Evolutionary conservation across 2,113 vertebrate genomes (phyloP).

Genomic region (Maccullochella peelii): DNA sequence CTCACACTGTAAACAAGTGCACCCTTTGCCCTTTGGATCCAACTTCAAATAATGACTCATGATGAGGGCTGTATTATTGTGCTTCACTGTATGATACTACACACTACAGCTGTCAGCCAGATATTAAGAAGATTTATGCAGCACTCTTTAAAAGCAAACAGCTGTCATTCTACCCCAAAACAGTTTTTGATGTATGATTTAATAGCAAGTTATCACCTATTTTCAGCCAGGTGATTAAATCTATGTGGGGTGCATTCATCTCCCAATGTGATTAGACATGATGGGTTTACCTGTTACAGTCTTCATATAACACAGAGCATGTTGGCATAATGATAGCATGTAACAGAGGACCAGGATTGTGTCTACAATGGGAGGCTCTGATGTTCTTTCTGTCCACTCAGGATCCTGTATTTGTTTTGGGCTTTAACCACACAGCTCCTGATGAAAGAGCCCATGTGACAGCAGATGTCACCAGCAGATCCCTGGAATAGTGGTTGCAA

Average conservation of each 20-base stretch:
- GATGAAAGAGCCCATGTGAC: slow-evolving; percentile 42
- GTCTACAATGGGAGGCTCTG: slow-evolving; percentile 39
- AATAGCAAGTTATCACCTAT: background rate
- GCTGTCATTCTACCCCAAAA: background rate
- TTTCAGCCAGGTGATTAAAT: slow-evolving; percentile 3
- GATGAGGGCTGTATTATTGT: background rate
- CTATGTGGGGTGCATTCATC: background rate
- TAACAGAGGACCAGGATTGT: background rate
- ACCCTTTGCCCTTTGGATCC: slow-evolving; percentile 57
- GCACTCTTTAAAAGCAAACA: background rate
- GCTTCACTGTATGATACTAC: background rate
- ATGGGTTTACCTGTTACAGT: background rate
- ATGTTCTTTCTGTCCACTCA: slow-evolving; percentile 40
- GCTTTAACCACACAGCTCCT: slow-evolving; percentile 29
- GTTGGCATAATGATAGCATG: slow-evolving; percentile 8
- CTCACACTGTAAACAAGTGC: slow-evolving; percentile 40
- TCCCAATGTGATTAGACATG: background rate
- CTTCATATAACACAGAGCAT: background rate
- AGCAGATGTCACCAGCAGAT: slow-evolving; percentile 12
- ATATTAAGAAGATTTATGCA: background rate
- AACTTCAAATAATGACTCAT: background rate
- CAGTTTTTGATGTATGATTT: background rate
- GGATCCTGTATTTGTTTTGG: slow-evolving; percentile 51
- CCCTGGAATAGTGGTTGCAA: background rate
- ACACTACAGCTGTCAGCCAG: background rate